Base-by-base conservation (phyloP, 2,113 vertebrate species). In the Sorex araneus region DNA sequence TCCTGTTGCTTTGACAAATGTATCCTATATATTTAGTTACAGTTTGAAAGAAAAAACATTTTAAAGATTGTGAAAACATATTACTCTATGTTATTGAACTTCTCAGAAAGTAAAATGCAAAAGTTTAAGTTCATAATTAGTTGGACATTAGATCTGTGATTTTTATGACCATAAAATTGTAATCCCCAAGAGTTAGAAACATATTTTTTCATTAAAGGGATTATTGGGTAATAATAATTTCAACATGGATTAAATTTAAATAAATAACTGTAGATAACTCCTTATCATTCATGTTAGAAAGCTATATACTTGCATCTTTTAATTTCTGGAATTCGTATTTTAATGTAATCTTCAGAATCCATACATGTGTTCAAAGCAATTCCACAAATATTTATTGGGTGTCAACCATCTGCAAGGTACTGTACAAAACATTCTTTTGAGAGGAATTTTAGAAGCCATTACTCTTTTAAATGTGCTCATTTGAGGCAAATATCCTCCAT, bases 401-500 rank as follows among this genome's bases (percentile, higher is more conserved):
- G 57, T 74, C 94, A 92, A 91, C 71, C 93, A 89, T 43, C 69
- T 89, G 64, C 36, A 84, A 92, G 60, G 64, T 64, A 92, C 25
- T 78, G 3, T 66, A 32, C 69, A 84, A 66, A 90, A 74, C 76
- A 50, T 76, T 75, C 63, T 76, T 83, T 89, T 66, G 80, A 83
- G 90, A 89, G 71, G 32, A 69, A 19, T 70, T 84, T 91, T 88
- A 77, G 84, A 92, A 89, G 93, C 93, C 81, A 95, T 96, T 84
- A 78, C 81, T 96, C 95, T 96, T 94, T 91, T 70, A 73, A 93
- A 93, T 92, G 89, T 87, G 91, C 57, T 92, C 80, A 91, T 83
- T 89, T 82, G 80, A 95, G 87, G 94, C 69, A 92, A 92, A 80
- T 93, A 84, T 90, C 78, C 43, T 95, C 73, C 90, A 94, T 76